Evolutionary conservation across 37 sponge, comb jelly and placozoan genomes (phyloP), one percentile per base, ranked within the genome.

Genomic region (Cladorhizidae sp.): DNA sequence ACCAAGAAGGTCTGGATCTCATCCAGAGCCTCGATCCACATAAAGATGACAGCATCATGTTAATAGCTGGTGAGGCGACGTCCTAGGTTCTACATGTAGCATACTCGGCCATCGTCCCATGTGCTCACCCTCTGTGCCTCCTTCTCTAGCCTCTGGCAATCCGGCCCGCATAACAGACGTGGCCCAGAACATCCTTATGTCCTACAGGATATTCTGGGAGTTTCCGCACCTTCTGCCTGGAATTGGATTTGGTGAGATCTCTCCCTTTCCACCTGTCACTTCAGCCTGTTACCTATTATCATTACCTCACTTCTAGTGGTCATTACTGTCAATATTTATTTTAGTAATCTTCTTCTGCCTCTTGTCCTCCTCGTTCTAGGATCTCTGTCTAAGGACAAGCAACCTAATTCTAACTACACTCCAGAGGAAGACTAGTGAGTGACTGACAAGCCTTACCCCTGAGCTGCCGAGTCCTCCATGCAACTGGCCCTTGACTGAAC

Each of bases 161-260:
- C 90, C 85, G 0, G 71, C 68, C 1, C 67, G 59, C 11, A 54
- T 92, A 0, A 81, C 89, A 21, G 79, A 85, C 12, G 32, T 21
- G 22, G 93, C 55, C 28, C 73, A 78, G 40, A 72, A 77, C 18
- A 51, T 88, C 17, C 70, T 92, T 14, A 81, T 92, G 82, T 76
- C 51, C 64, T 23, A 62, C n/a, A 49, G 54, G 12, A 49, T 85
- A 29, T 92, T 92, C 69, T 92, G 88, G 86, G 72, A 63, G 32
- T 81, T 74, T 65, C 88, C 88, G 8, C 40, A 85, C 11, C 61
- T 88, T 8, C 74, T 92, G 25, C 93, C 93, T 17, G 70, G 50
- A 22, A 55, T 67, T 75, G 93, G 89, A 63, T 91, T 86, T 57
- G 67, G 92, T 91, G 61, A 57, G 67, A 56, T 42, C 18, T 29